These are phyloP conservation scores for Axea sp. DNA, from an alignment of 2,888 invertebrate genomes.

Conservation along the genomic window DNA sequence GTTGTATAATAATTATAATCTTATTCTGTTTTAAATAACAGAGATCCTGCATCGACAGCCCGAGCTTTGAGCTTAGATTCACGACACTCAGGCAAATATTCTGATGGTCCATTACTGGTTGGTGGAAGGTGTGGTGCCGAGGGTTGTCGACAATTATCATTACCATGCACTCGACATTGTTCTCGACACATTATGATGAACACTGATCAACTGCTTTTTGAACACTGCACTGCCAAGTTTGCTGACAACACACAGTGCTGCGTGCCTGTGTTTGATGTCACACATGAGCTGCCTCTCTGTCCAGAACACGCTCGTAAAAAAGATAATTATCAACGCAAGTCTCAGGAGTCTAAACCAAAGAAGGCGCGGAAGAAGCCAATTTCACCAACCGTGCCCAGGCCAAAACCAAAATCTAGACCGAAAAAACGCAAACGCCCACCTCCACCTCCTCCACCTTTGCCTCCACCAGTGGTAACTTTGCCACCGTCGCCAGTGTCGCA, in stretches of 20 bases:
- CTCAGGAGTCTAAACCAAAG: slow-evolving; percentile 88
- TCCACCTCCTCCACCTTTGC: slow-evolving; percentile 43
- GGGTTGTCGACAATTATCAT: slow-evolving; percentile 80
- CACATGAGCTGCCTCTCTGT: slow-evolving; percentile 91
- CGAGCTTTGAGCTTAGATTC: slow-evolving; percentile 64
- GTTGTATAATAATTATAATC: too few relatives aligned
- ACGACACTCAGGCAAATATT: slow-evolving; percentile 64
- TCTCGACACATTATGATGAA: slow-evolving; percentile 91
- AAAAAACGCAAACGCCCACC: slow-evolving; percentile 76
- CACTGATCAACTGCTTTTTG: slow-evolving; percentile 90
- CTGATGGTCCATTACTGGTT: slow-evolving; percentile 72
- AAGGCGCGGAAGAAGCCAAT: slow-evolving; percentile 84
- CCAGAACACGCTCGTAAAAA: slow-evolving; percentile 91
- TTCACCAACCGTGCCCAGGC: slow-evolving; percentile 81
- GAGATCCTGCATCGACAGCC: slow-evolving; percentile 72
- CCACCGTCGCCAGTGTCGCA: slow-evolving; percentile 24
- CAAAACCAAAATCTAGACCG: slow-evolving; percentile 75
- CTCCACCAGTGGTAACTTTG: slow-evolving; percentile 9
- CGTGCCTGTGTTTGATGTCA: slow-evolving; percentile 88
- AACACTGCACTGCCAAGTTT: slow-evolving; percentile 89
- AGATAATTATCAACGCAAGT: slow-evolving; percentile 89
- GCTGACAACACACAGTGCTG: slow-evolving; percentile 89
- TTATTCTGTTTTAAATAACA: not conserved
- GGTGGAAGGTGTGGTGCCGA: slow-evolving; percentile 75
- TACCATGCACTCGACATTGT: slow-evolving; percentile 91